Conservation (phyloP, 2,888 invertebrate species). For the Macrophya annulata region DNA sequence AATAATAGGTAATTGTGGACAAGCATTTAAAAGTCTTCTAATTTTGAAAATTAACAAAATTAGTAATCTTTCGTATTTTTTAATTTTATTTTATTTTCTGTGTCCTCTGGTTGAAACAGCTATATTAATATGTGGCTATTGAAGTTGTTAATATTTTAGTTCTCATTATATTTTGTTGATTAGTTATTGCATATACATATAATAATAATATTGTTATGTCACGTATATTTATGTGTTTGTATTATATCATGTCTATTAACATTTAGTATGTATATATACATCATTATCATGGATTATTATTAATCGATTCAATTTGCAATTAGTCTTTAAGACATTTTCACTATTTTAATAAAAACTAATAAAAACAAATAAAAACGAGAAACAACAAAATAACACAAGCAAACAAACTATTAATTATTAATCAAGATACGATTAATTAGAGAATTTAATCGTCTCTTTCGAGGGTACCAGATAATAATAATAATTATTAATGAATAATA, state of each 20-base stretch:
- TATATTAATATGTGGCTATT: conserved; percentile 47
- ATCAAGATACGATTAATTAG: not conserved
- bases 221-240: conserved; percentile 54
- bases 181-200: conserved; percentile 51
- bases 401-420: not conserved
- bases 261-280: conserved; percentile 43
- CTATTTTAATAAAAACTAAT: conserved; percentile 3
- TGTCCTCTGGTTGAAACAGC: conserved; percentile 15
- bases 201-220: conserved; percentile 51
- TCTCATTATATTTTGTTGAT: conserved; percentile 54
- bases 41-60: not conserved
- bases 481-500: too few relatives aligned
- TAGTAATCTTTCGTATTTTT: not conserved
- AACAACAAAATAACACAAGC: not conserved
- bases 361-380: not conserved
- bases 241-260: conserved; percentile 50
- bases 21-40: not conserved
- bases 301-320: conserved; percentile 43
- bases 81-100: not conserved
- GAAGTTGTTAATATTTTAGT: conserved; percentile 53
- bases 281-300: conserved; percentile 6
- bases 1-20: not conserved
- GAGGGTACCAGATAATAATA: not conserved
- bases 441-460: not conserved
- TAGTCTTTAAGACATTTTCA: conserved; percentile 42